Evolutionary conservation across 2,113 vertebrate genomes (phyloP).

Genomic region (Hyperoodon ampullatus): DNA sequence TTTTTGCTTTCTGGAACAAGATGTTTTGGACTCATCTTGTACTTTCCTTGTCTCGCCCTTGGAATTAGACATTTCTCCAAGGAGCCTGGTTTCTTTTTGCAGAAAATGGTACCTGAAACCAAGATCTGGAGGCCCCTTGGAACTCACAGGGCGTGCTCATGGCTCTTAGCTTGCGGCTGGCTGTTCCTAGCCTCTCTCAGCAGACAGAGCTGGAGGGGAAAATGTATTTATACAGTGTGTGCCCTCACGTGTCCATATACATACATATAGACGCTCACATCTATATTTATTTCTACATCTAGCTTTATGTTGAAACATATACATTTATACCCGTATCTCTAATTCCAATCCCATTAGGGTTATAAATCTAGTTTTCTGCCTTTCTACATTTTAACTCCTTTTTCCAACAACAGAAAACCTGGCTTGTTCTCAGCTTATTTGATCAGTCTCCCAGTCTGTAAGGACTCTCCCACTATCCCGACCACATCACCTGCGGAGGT

Average conservation of each 20-base stretch:
- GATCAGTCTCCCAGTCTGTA: not conserved
- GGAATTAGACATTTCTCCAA: not conserved
- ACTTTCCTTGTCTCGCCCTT: not conserved
- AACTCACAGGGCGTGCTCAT: not conserved
- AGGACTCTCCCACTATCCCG: not conserved
- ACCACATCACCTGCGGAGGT: rapidly evolving
- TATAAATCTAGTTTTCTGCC: not conserved
- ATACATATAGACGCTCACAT: not conserved
- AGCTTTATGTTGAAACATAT: not conserved
- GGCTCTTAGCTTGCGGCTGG: not conserved
- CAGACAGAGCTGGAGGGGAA: not conserved
- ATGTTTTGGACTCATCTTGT: not conserved
- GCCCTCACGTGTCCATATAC: not conserved
- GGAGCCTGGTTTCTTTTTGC: not conserved
- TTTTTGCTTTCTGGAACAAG: not conserved
- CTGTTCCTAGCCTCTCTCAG: not conserved
- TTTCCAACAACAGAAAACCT: not conserved
- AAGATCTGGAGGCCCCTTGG: not conserved
- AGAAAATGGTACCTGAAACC: not conserved
- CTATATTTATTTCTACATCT: not conserved
- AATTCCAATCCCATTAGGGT: not conserved
- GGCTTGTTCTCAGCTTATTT: not conserved
- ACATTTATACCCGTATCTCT: not conserved
- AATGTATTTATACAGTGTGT: not conserved
- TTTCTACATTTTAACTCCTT: not conserved